These are phyloP conservation scores for Eumacrocentrus americanus DNA, from an alignment of 2,888 invertebrate species.

Conservation along the genomic window DNA sequence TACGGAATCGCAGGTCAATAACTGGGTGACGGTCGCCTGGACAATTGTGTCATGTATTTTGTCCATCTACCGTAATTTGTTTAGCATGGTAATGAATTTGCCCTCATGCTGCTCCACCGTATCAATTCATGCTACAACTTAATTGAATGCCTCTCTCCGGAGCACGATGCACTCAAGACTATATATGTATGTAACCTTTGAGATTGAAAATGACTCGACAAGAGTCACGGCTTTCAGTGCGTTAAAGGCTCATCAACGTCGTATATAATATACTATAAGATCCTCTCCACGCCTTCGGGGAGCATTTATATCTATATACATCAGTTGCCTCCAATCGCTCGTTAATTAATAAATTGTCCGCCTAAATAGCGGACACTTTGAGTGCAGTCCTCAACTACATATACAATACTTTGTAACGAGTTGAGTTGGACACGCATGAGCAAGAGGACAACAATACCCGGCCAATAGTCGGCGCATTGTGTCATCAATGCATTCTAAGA, in stretches of 20 bases:
- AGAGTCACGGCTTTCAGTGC: not conserved
- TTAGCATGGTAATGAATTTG: not conserved
- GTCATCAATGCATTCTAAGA: not conserved
- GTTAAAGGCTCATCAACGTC: constrained; percentile 9
- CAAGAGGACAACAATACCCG: constrained; percentile 13
- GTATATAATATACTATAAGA: not conserved
- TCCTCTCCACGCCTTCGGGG: not conserved
- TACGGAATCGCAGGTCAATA: not conserved
- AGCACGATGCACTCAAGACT: no score
- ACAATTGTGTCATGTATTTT: not conserved
- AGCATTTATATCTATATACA: not conserved
- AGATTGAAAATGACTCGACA: not conserved
- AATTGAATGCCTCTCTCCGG: not conserved
- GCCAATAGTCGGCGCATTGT: not conserved
- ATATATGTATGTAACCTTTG: not conserved
- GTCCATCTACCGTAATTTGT: not conserved
- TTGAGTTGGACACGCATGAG: constrained; percentile 34
- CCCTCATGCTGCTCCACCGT: no score
- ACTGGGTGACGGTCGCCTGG: not conserved
- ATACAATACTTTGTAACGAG: constrained; percentile 25
- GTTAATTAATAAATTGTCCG: constrained; percentile 49
- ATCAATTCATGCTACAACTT: no score
- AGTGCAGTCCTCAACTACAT: not conserved
- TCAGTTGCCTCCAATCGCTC: constrained; percentile 22
- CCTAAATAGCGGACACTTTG: constrained; percentile 39